phyloP scores from a whole-genome alignment of 2,113 vertebrate species.

The Carassius gibelio region DNA sequence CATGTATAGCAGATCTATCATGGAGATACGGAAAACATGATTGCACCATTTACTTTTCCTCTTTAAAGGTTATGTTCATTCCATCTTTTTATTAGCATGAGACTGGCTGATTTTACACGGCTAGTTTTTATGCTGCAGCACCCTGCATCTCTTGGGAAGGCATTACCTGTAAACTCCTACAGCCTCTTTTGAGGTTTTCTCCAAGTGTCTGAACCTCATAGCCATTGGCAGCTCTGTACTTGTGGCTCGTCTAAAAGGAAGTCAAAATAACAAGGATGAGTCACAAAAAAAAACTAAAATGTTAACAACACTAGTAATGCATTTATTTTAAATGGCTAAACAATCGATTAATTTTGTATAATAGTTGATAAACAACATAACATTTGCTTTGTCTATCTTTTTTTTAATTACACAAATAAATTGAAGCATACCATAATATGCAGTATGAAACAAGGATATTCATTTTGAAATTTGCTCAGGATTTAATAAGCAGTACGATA shows the following conservation, averaged over 20 bases:
- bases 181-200: constrained; percentile 91
- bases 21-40: neutral
- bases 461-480: too few species aligned
- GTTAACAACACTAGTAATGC: neutral
- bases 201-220: constrained; percentile 90
- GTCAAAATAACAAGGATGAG: neutral
- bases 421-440: too few species aligned
- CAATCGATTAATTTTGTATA: too few species aligned
- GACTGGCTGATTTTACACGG: neutral
- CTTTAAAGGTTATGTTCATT: neutral
- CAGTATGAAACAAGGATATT: too few species aligned
- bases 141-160: neutral
- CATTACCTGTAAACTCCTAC: constrained; percentile 89
- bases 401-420: too few species aligned
- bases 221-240: constrained; percentile 91
- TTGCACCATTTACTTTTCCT: neutral
- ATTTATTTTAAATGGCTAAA: neutral
- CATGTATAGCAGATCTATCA: constrained; percentile 85
- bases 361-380: too few species aligned
- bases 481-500: too few species aligned
- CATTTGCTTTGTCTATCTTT: too few species aligned
- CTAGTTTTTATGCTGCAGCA: neutral
- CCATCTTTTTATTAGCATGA: neutral
- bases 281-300: neutral
- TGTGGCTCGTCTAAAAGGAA: constrained; percentile 81